Evolutionary conservation across 2,113 vertebrate genomes (phyloP).

Genomic region (Agelaius tricolor): DNA sequence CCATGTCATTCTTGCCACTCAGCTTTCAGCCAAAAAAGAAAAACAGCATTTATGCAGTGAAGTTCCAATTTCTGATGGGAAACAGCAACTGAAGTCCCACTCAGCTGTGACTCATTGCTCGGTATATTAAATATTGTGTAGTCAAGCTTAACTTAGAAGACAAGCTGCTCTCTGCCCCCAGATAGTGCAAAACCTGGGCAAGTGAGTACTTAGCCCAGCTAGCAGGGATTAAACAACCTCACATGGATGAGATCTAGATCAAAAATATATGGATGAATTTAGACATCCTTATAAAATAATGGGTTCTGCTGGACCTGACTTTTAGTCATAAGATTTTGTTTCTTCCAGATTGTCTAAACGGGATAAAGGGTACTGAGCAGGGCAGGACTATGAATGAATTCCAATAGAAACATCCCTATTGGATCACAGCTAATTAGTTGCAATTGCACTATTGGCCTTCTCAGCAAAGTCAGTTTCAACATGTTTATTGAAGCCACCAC

Average conservation of each 20-base stretch:
- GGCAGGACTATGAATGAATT: rapidly evolving
- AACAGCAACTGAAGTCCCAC: conserved; percentile 19
- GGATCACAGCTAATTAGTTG: not conserved
- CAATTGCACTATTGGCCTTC: not conserved
- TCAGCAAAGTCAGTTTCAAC: not conserved
- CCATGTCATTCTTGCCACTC: not conserved
- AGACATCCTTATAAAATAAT: not conserved
- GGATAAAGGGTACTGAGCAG: not conserved
- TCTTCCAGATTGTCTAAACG: not conserved
- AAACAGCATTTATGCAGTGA: not conserved
- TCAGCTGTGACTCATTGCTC: conserved; percentile 46
- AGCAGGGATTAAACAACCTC: not conserved
- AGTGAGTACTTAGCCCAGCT: not conserved
- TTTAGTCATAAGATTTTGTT: not conserved
- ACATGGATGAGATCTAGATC: not conserved
- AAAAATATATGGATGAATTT: not conserved
- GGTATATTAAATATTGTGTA: conserved; percentile 37
- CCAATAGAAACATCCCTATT: not conserved
- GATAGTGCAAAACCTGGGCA: not conserved
- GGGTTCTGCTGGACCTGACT: not conserved
- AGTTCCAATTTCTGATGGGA: not conserved
- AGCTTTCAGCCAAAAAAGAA: not conserved
- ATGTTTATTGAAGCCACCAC: not conserved
- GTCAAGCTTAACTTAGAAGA: conserved; percentile 6
- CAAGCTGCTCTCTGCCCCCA: not conserved